Base-by-base conservation (phyloP, 2,113 vertebrate species). In the Euleptes europaea region DNA sequence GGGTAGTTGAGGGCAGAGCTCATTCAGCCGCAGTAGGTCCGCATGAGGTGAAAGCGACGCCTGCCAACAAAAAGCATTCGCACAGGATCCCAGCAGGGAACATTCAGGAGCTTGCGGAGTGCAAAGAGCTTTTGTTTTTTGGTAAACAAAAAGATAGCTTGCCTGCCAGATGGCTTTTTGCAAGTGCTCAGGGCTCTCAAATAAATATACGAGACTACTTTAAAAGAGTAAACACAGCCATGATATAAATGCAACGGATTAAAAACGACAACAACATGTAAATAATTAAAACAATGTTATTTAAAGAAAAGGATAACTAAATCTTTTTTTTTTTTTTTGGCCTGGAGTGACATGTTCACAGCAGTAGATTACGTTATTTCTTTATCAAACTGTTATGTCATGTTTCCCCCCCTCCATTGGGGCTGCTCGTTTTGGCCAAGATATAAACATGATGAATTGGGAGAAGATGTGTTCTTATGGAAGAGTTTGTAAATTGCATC, bases 201-300 rank as follows among this genome's bases (percentile, higher is more conserved):
- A 92, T 88, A 90, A 92, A 91, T 78, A 88, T 80, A 86, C 82
- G 88, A 70, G 94, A 95, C 88, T 67, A 80, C 19, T 91, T 90
- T 84, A 90, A 92, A 88, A 85, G 83, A 91, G 80, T 91, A 93
- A 96, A 93, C 87, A 92, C 84, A 71, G 88, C 63, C 78, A 90
- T 90, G 51, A 91, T 91, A 89, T 79, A 94, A 94, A 93, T 90
- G 91, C 31, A 23, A 84, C 81, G 90, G 79, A 44, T 91, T 60
- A 69, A 69, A 63, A 70, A 70, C n/a, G n/a, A n/a, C n/a, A n/a
- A n/a, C n/a, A 57, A 90, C 84, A 91, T 82, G 92, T 95, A 90
- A 96, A 95, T 94, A 96, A 96, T 94, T 95, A 94, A 96, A 91
- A 95, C 91, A 69, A 95, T 93, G 86, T 93, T 95, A 94, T 93